Percentiles rank a stretch among this genome's conserved stretches.
These are phyloP conservation scores for Amiota minor DNA, from an alignment of 2,888 invertebrate genomes.

Conservation along the genomic window DNA sequence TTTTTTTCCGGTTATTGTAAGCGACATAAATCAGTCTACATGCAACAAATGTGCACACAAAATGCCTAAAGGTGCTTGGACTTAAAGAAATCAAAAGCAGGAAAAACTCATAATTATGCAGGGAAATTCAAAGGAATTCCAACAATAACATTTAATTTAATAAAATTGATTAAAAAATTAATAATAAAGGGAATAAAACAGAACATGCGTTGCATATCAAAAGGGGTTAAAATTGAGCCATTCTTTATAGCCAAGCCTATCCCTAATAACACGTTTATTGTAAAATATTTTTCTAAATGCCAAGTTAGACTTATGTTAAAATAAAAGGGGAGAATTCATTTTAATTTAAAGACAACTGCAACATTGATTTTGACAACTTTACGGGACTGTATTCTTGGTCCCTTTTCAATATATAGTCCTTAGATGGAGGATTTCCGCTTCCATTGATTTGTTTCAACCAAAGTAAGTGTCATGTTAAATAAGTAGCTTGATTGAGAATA, in stretches of 20 bases:
- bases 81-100: not conserved
- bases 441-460: too few species aligned
- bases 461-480: too few species aligned
- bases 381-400: too few species aligned
- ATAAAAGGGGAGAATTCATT: not conserved
- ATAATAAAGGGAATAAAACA: not conserved
- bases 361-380: too few species aligned
- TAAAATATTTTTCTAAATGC: too few species aligned
- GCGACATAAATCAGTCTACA: conserved; percentile 55
- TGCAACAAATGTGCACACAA: conserved; percentile 39
- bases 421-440: too few species aligned
- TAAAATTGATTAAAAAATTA: not conserved
- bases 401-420: too few species aligned
- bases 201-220: not conserved
- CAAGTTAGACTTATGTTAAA: not conserved
- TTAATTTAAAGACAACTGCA: conserved; percentile 13
- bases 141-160: not conserved
- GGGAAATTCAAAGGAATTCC: too few species aligned
- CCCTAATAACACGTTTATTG: too few species aligned
- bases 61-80: not conserved
- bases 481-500: too few species aligned
- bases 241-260: not conserved
- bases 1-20: conserved; percentile 50
- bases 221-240: conserved; percentile 38
- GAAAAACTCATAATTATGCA: not conserved